These are phyloP conservation scores for Gorsachius goisagi DNA, from an alignment of 2,113 vertebrate genomes.

Conservation along the genomic window DNA sequence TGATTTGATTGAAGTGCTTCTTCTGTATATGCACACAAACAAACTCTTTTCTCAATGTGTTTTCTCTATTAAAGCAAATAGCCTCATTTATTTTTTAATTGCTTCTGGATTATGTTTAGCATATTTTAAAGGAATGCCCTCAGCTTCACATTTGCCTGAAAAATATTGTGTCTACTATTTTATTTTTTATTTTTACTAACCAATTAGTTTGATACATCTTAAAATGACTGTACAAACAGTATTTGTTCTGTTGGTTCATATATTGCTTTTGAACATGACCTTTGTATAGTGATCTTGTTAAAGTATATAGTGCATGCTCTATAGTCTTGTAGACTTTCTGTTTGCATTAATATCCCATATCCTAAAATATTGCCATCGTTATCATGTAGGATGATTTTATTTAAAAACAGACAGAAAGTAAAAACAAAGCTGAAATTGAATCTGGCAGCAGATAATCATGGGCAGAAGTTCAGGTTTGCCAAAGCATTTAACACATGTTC, in stretches of 20 bases:
- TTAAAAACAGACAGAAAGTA: neutral
- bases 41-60: neutral
- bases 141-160: neutral
- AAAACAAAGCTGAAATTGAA: neutral
- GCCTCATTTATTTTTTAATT: neutral
- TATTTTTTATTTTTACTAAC: neutral
- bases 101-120: neutral
- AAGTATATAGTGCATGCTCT: neutral
- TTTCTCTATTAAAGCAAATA: neutral
- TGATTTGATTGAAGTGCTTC: neutral
- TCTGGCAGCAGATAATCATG: neutral
- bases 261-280: neutral
- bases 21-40: neutral
- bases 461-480: neutral
- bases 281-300: neutral
- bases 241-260: neutral
- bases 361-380: neutral
- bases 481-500: neutral
- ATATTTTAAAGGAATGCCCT: neutral
- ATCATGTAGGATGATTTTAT: neutral
- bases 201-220: neutral
- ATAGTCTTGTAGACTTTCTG: neutral
- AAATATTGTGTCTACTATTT: neutral
- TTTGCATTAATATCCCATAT: neutral
- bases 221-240: neutral